A percentile compares a stretch with the other conserved stretches of the same genome.
These are phyloP conservation scores for Botia almorhae DNA, from an alignment of 2,797 vertebrate genomes.

Conservation along the genomic window DNA sequence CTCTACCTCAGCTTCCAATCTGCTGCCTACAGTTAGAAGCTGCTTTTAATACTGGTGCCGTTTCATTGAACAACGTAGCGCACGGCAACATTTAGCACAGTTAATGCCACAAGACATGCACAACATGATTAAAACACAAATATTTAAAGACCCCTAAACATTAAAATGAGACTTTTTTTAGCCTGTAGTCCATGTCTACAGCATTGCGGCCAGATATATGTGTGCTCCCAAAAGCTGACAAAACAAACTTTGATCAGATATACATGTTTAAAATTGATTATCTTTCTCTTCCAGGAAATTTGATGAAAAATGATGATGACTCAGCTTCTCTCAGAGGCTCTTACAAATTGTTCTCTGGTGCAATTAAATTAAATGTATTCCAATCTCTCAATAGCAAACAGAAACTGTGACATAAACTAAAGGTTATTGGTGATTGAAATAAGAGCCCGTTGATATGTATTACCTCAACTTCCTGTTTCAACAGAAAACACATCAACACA, in stretches of 20 bases:
- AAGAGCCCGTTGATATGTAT: too few relatives aligned
- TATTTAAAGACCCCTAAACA: neutral
- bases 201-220: neutral
- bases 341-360: neutral
- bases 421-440: neutral
- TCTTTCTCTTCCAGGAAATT: neutral
- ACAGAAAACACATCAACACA: too few relatives aligned
- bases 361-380: neutral
- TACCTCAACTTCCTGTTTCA: too few relatives aligned
- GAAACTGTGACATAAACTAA: neutral
- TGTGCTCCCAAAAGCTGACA: neutral
- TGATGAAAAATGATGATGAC: neutral
- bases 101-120: neutral
- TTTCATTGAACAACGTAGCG: neutral
- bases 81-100: neutral
- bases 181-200: neutral
- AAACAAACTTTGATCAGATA: neutral
- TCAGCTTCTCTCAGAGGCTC: neutral
- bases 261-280: neutral
- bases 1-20: conserved; percentile 50
- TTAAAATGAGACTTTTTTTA: neutral
- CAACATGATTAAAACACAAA: neutral
- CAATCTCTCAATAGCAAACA: neutral
- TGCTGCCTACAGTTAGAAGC: neutral
- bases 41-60: neutral